Percentiles rank a stretch among this genome's conserved stretches.
Evolutionary conservation across 2,113 vertebrate genomes (phyloP).

Genomic region (Petromus typicus): DNA sequence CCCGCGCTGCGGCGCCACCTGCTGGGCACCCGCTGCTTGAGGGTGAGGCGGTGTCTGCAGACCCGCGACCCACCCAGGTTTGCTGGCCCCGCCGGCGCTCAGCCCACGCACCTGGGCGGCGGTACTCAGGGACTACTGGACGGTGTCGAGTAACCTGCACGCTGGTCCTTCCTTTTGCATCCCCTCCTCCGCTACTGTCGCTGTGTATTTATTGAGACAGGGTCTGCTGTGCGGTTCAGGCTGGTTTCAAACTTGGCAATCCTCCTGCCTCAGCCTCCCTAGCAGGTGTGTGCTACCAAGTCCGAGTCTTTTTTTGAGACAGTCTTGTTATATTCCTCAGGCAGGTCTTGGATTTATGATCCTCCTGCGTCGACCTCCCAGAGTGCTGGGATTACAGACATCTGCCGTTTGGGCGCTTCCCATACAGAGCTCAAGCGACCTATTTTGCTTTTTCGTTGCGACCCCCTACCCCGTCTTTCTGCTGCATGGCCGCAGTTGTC

Average conservation of each 20-base stretch:
- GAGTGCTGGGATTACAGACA: background rate
- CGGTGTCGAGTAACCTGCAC: background rate
- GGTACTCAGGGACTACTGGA: slow-evolving; percentile 18
- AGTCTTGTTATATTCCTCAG: background rate
- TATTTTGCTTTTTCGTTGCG: slow-evolving; percentile 76
- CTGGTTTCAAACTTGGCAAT: background rate
- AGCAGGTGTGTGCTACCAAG: background rate
- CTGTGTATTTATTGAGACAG: background rate
- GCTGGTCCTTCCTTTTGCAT: slow-evolving; percentile 33
- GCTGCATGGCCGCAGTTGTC: slow-evolving; percentile 84
- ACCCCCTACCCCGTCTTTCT: slow-evolving; percentile 81
- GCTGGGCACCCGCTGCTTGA: slow-evolving; percentile 85
- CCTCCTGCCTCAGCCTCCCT: background rate
- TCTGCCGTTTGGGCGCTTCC: slow-evolving; percentile 67
- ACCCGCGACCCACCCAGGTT: slow-evolving; percentile 70
- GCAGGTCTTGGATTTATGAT: background rate
- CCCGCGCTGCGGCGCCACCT: slow-evolving; percentile 79
- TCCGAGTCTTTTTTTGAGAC: background rate
- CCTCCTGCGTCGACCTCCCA: background rate
- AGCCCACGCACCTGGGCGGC: slow-evolving; percentile 78
- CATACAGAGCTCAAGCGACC: slow-evolving; percentile 73
- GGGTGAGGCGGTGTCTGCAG: slow-evolving; percentile 74
- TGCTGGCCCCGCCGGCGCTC: slow-evolving; percentile 80
- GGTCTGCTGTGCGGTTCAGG: background rate
- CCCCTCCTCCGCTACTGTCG: background rate